Evolutionary conservation across 2,797 vertebrate species (phyloP).

Genomic region (Leptodactylus fallax): DNA sequence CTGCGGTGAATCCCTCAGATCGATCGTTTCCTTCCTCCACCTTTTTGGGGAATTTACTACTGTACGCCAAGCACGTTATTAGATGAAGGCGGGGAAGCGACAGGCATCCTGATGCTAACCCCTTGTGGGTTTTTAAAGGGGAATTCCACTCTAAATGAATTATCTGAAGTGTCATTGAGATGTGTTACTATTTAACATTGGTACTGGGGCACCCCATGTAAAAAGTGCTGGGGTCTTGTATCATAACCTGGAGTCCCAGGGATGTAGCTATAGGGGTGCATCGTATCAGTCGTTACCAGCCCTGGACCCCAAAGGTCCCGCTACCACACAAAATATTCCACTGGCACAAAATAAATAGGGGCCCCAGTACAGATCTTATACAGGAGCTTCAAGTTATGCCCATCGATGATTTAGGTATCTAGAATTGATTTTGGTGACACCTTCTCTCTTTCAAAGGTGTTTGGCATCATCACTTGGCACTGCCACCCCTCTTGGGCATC

Average conservation of each 20-base stretch:
- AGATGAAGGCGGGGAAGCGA: slow-evolving; percentile 14
- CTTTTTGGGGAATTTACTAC: slow-evolving; percentile 34
- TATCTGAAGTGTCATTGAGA: background rate
- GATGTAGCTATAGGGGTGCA: too few relatives aligned
- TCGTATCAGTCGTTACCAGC: too few relatives aligned
- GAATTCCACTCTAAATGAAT: background rate
- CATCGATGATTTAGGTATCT: background rate
- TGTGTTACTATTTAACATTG: background rate
- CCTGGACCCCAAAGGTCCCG: too few relatives aligned
- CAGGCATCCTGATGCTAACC: slow-evolving; percentile 2
- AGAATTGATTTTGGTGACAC: background rate
- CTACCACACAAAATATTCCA: too few relatives aligned
- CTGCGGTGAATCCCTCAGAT: background rate
- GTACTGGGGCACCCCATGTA: background rate
- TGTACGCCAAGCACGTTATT: slow-evolving; percentile 17
- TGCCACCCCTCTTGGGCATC: background rate
- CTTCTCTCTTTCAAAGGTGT: too few relatives aligned
- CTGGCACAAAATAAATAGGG: too few relatives aligned
- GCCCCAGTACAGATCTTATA: background rate
- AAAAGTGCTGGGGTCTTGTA: too few relatives aligned
- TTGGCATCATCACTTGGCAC: background rate
- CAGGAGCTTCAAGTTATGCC: background rate
- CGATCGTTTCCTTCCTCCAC: background rate
- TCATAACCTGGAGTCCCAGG: too few relatives aligned
- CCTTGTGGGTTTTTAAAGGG: background rate